A percentile compares a stretch with the other conserved stretches of the same genome.
Conservation (phyloP, 2,888 invertebrate genomes). For the Sturmia bella region DNA sequence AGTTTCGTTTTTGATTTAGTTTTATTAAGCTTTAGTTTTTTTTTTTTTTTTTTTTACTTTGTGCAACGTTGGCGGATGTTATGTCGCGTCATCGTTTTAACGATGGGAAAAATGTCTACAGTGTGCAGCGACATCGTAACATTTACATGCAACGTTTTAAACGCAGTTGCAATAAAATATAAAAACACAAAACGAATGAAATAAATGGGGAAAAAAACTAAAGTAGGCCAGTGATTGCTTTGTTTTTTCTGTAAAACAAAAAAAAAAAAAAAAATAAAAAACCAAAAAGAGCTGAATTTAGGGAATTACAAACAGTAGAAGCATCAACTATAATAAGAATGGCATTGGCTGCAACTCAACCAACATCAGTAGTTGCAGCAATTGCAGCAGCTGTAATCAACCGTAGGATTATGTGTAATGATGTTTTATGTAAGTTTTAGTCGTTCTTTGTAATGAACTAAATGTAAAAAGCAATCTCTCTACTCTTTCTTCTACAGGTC, state of each 20-base stretch:
- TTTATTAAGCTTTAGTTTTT: slow-evolving; percentile 40
- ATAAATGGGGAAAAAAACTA: slow-evolving; percentile 56
- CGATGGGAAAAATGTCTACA: slow-evolving; percentile 59
- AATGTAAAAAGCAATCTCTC: slow-evolving; percentile 29
- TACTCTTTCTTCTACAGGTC: slow-evolving; percentile 56
- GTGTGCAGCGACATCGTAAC: slow-evolving; percentile 30
- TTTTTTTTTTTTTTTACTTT: slow-evolving; percentile 41
- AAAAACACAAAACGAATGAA: slow-evolving; percentile 21
- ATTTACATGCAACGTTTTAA: slow-evolving; percentile 57
- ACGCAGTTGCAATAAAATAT: slow-evolving; percentile 23
- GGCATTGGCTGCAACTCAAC: slow-evolving; percentile 32
- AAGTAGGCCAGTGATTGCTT: slow-evolving; percentile 69
- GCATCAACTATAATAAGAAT: slow-evolving; percentile 37
- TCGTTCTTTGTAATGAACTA: slow-evolving; percentile 62
- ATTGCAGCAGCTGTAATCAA: slow-evolving; percentile 64
- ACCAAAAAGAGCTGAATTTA: slow-evolving; percentile 52
- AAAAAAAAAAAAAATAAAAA: too few relatives aligned
- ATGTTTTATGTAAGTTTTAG: slow-evolving; percentile 53
- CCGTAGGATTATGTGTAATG: slow-evolving; percentile 49
- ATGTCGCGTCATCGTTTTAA: slow-evolving; percentile 65
- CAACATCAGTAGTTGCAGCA: slow-evolving; percentile 45
- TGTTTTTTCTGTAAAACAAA: slow-evolving; percentile 41
- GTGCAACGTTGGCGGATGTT: slow-evolving; percentile 63
- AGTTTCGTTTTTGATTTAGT: slow-evolving; percentile 13
- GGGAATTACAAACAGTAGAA: slow-evolving; percentile 55